These are phyloP conservation scores for Corydoras maculifer DNA, from an alignment of 2,113 vertebrate genomes.

Conservation along the genomic window DNA sequence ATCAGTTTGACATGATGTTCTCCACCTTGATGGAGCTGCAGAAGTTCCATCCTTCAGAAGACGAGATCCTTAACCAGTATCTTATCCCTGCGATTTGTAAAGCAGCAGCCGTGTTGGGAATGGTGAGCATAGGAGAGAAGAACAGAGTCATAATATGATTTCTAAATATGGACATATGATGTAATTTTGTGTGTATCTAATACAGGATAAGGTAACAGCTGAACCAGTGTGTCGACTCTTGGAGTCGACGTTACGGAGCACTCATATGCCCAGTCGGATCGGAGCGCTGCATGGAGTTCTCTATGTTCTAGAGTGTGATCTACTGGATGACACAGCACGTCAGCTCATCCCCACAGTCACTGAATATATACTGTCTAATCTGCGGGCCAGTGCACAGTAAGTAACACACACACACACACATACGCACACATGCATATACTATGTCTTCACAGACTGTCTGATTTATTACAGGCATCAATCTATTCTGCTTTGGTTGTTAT, in stretches of 20 bases:
- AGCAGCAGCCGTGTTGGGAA: constrained; percentile 91
- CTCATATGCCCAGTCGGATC: constrained; percentile 86
- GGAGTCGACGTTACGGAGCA: constrained; percentile 85
- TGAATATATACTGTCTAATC: constrained; percentile 87
- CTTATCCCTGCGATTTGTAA: constrained; percentile 93
- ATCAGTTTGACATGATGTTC: constrained; percentile 98
- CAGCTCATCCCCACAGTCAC: constrained; percentile 86
- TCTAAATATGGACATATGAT: neutral
- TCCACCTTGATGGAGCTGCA: constrained; percentile 83
- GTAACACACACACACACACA: constrained; percentile 37
- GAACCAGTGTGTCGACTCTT: constrained; percentile 88
- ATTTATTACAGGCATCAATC: too few relatives aligned
- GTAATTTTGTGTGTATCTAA: neutral
- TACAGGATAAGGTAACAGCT: constrained; percentile 87
- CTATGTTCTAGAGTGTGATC: constrained; percentile 92
- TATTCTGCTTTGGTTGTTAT: too few relatives aligned
- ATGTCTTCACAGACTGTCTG: too few relatives aligned
- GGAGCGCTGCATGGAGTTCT: constrained; percentile 90
- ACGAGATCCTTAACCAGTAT: constrained; percentile 94
- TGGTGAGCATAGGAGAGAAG: constrained; percentile 69
- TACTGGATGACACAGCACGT: constrained; percentile 89
- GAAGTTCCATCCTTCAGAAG: constrained; percentile 87
- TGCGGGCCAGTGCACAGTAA: constrained; percentile 83
- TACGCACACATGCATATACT: too few relatives aligned
- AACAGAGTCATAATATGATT: neutral